Evolutionary conservation across 2,888 invertebrate genomes (phyloP).

Genomic region (Oligia latruncula): DNA sequence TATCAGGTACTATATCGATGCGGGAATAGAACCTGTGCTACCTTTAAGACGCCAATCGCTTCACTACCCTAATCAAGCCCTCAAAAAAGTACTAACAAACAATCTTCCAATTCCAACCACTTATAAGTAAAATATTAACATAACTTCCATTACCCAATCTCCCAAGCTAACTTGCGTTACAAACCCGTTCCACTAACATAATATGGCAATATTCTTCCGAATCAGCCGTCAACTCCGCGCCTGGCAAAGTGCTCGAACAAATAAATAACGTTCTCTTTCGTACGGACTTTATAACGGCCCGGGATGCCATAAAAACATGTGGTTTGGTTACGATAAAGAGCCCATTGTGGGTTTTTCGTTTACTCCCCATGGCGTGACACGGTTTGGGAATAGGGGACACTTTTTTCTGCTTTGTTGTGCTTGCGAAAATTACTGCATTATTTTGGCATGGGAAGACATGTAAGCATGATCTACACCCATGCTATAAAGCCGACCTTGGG

Average conservation of each 20-base stretch:
- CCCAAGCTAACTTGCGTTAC: neutral
- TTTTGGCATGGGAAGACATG: neutral
- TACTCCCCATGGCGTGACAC: conserved; percentile 49
- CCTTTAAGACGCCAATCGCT: neutral
- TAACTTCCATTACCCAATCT: conserved; percentile 10
- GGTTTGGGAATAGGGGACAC: conserved; percentile 36
- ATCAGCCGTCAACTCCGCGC: conserved; percentile 35
- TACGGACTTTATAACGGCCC: conserved; percentile 68
- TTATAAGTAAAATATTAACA: neutral
- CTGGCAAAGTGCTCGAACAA: conserved; percentile 60
- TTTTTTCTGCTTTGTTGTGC: neutral
- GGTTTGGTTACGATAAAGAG: conserved; percentile 70
- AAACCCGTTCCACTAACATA: conserved; percentile 44
- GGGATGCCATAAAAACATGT: conserved; percentile 72
- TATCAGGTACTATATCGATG: neutral
- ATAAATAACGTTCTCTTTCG: conserved; percentile 69
- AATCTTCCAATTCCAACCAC: neutral
- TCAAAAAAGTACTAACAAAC: neutral
- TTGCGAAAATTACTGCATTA: neutral
- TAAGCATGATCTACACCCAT: neutral
- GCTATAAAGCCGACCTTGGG: no score
- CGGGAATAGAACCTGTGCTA: neutral
- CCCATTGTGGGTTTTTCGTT: conserved; percentile 64
- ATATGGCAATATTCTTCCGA: conserved; percentile 37
- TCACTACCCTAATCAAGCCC: no score